These are phyloP conservation scores for Masnerella sp. DNA, from an alignment of 2,888 invertebrate species.

Conservation along the genomic window DNA sequence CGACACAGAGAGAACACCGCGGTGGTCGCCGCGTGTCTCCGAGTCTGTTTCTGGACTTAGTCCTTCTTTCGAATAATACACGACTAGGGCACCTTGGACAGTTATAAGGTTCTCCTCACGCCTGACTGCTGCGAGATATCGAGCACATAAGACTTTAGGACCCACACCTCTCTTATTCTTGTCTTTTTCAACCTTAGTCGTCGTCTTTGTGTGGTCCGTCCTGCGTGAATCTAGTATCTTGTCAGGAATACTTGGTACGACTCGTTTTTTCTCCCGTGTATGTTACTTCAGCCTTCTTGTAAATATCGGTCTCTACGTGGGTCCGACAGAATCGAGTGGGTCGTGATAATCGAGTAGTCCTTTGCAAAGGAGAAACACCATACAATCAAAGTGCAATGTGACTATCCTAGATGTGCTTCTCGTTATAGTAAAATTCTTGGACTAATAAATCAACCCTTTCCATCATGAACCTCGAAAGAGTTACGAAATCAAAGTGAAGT, in stretches of 20 bases:
- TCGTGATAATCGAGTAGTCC: conserved; percentile 63
- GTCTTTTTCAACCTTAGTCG: conserved; percentile 49
- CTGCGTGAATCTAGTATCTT: conserved; percentile 72
- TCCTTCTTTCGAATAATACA: conserved; percentile 50
- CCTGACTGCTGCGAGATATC: conserved; percentile 62
- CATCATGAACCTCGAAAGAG: too few relatives aligned
- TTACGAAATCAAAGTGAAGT: too few relatives aligned
- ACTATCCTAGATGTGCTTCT: too few relatives aligned
- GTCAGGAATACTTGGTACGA: conserved; percentile 70
- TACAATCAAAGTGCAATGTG: conserved; percentile 62
- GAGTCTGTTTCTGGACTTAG: conserved; percentile 45
- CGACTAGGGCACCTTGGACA: conserved; percentile 52
- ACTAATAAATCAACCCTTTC: too few relatives aligned
- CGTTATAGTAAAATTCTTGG: too few relatives aligned
- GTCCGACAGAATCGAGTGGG: conserved; percentile 62
- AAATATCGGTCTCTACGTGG: conserved; percentile 59
- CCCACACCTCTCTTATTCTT: conserved; percentile 53
- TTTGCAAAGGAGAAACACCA: conserved; percentile 46
- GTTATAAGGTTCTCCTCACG: conserved; percentile 57
- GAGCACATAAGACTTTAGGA: conserved; percentile 58
- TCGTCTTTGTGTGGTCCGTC: conserved; percentile 65
- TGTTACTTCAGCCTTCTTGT: conserved; percentile 43
- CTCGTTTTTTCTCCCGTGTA: conserved; percentile 59
- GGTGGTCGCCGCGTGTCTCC: conserved; percentile 64
- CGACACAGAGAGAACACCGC: conserved; percentile 63